These are phyloP conservation scores for Agonopterix subpropinquella DNA, from an alignment of 2,888 invertebrate species.

Conservation along the genomic window DNA sequence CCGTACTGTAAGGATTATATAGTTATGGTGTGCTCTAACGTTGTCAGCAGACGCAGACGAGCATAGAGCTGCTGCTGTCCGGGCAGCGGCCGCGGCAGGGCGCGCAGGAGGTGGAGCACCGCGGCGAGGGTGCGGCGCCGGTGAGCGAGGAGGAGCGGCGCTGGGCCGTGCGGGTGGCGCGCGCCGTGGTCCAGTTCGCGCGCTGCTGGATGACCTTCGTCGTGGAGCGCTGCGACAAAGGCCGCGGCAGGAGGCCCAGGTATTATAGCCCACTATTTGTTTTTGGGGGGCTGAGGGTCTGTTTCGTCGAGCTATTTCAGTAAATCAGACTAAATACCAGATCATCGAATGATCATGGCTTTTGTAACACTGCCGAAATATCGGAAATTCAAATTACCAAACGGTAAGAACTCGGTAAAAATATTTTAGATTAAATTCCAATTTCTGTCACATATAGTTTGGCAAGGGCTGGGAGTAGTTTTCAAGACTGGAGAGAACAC, in stretches of 20 bases:
- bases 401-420: too few relatives aligned
- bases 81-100: conserved; percentile 8
- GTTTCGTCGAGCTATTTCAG: too few relatives aligned
- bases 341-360: too few relatives aligned
- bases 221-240: conserved; percentile 87
- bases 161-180: conserved; percentile 48
- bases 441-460: too few relatives aligned
- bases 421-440: too few relatives aligned
- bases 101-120: conserved; percentile 9
- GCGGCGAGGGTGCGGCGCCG: conserved; percentile 1
- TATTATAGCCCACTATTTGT: conserved; percentile 11
- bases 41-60: conserved; percentile 29
- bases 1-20: too few relatives aligned
- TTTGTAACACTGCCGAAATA: too few relatives aligned
- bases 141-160: conserved; percentile 26
- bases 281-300: too few relatives aligned
- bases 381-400: too few relatives aligned
- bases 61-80: conserved; percentile 29
- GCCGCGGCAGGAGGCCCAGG: conserved; percentile 84
- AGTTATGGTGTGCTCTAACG: neutral
- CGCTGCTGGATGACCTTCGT: conserved; percentile 95
- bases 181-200: conserved; percentile 55
- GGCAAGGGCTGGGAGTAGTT: too few relatives aligned
- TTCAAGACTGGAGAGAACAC: too few relatives aligned
- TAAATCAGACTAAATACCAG: too few relatives aligned